Evolutionary conservation across 2,888 invertebrate genomes (phyloP).

Genomic region (Mayetiola destructor): DNA sequence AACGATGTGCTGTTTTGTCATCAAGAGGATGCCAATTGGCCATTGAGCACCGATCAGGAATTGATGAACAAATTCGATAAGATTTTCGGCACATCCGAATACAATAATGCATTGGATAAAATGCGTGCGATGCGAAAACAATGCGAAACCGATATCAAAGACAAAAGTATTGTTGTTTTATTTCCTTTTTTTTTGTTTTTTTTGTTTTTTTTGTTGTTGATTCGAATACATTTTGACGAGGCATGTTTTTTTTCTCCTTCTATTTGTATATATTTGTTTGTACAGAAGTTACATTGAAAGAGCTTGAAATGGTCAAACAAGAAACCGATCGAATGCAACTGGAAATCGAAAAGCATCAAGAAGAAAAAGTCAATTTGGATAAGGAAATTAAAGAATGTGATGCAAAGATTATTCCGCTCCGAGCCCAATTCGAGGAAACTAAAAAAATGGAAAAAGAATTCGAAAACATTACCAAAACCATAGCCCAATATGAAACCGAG

Average conservation of each 20-base stretch:
- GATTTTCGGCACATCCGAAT: slow-evolving; percentile 89
- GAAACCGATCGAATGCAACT: slow-evolving; percentile 46
- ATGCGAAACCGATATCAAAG: slow-evolving; percentile 39
- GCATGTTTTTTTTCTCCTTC: no score
- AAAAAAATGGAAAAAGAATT: not conserved
- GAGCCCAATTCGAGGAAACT: slow-evolving; percentile 30
- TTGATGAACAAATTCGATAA: slow-evolving; percentile 94
- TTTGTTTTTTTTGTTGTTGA: not conserved
- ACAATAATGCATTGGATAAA: slow-evolving; percentile 75
- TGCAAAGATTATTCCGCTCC: slow-evolving; percentile 41
- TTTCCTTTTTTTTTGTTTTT: no score
- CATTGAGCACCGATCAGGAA: slow-evolving; percentile 81
- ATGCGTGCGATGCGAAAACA: slow-evolving; percentile 53
- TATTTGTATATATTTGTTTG: not conserved
- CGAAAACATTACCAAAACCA: slow-evolving; percentile 1
- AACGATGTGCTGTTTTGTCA: slow-evolving; percentile 98
- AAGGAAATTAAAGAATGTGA: slow-evolving; percentile 43
- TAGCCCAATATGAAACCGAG: slow-evolving; percentile 4
- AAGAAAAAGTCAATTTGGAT: no score
- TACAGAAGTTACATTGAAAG: slow-evolving; percentile 39
- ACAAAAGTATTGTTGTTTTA: slow-evolving; percentile 42
- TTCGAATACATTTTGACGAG: no score
- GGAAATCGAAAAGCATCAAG: slow-evolving; percentile 42
- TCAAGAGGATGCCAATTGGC: slow-evolving; percentile 97
- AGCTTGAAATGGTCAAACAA: slow-evolving; percentile 42